Evolutionary conservation across 2,888 invertebrate genomes (phyloP), one percentile per base, ranked within the genome.

Genomic region (Enchytraeus crypticus): DNA sequence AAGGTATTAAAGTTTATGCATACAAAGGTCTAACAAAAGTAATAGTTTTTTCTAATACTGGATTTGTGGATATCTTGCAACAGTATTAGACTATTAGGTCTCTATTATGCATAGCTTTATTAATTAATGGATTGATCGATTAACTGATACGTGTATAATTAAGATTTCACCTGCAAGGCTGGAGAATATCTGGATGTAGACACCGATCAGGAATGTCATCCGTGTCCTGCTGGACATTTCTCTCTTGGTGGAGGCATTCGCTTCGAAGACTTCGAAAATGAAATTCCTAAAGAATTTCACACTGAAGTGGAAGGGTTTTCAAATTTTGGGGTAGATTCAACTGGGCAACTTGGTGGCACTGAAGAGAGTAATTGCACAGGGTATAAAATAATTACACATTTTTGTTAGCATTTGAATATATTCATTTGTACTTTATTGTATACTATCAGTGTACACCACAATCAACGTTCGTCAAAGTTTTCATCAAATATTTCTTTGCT

Each of bases 191-290:
- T 83, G 62, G 81, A 84, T 70, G 71, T 83, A 45, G 74, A 79
- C 47, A 70, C 69, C 3, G 75, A 76, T 32, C 80, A 84, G 67
- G 73, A 78, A 60, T 84, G 84, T 69, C 74, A 79, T 47, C 72
- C 74, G 11, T 84, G 84, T 71, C 77, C 79, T 26, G 64, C 71
- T 4, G 83, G 84, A 8, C 81, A 81, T 4, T 84, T 82, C 71
- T 83, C 83, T 38, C 73, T 84, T 34, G 84, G 84, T 2, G 83
- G 83, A 26, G 84, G 83, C 18, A 74, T 82, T 18, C 74, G 82
- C 21, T 83, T 81, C 72, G 83, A 83, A 61, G 79, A 79, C 33
- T 84, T 84, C 81, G 78, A 81, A 29, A n/a, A n/a, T n/a, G 69
- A 70, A 5, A 69, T 84, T 23, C 84, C 84, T 0, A 53, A 71